A percentile compares a stretch with the other conserved stretches of the same genome.
These are phyloP conservation scores for Propsilocerus akamusi DNA, from an alignment of 1,140 invertebrate species.

Conservation along the genomic window DNA sequence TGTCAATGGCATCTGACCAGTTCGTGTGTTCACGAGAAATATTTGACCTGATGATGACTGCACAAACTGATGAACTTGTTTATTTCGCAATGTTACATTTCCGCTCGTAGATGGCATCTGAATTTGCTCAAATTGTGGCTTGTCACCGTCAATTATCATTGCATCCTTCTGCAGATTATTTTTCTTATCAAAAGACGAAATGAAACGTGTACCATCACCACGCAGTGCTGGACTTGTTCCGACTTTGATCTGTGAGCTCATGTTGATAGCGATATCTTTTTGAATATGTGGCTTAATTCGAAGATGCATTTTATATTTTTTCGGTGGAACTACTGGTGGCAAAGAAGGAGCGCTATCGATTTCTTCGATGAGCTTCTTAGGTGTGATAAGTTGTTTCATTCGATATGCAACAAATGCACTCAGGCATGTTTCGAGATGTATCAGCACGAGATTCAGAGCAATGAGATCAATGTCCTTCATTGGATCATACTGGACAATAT, in stretches of 20 bases:
- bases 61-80: background rate
- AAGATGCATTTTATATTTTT: conserved; percentile 24
- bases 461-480: conserved; percentile 54
- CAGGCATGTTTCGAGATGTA: conserved; percentile 47
- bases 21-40: background rate
- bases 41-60: background rate
- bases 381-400: conserved; percentile 50
- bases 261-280: conserved; percentile 15
- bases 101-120: background rate
- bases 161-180: background rate
- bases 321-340: conserved; percentile 45
- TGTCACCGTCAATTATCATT: background rate
- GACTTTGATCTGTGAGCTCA: conserved; percentile 12
- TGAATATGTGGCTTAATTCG: conserved; percentile 17
- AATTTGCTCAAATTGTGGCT: background rate
- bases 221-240: conserved; percentile 23
- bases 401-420: conserved; percentile 72
- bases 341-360: conserved; percentile 37
- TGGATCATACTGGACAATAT: conserved; percentile 56
- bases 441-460: conserved; percentile 48
- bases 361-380: conserved; percentile 55
- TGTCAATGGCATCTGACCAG: too few species aligned
- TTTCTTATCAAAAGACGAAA: conserved; percentile 10
- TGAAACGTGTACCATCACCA: conserved; percentile 17
- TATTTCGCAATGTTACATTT: background rate